A percentile compares a stretch with the other conserved stretches of the same genome.
Conservation (phyloP, 2,113 vertebrate genomes). For the Cricetomys ansorgei region DNA sequence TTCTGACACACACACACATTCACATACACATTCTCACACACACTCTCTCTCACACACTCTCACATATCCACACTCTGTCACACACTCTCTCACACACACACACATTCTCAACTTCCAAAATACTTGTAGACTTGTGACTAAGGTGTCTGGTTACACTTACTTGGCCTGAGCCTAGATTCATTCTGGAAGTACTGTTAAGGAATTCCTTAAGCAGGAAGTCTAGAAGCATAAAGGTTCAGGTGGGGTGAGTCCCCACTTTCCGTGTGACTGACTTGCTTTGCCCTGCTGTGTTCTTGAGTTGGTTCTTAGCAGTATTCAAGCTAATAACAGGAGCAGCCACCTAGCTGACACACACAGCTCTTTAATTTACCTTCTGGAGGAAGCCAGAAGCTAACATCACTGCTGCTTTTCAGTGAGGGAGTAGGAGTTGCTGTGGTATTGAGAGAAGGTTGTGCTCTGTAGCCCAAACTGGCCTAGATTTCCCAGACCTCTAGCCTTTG, state of each 20-base stretch:
- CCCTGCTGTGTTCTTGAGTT: background rate
- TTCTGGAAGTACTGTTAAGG: conserved; percentile 60
- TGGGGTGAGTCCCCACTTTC: background rate
- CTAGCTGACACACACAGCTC: background rate
- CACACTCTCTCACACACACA: too few species aligned
- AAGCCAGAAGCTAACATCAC: conserved; percentile 45
- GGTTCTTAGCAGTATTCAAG: background rate
- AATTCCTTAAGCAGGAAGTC: conserved; percentile 53
- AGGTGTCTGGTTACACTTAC: conserved; percentile 36
- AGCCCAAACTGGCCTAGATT: background rate
- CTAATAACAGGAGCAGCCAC: conserved; percentile 7
- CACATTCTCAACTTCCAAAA: background rate
- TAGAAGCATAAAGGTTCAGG: background rate
- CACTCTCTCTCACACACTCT: background rate
- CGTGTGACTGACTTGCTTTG: conserved; percentile 5
- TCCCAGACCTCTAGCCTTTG: too few species aligned
- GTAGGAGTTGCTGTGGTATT: background rate
- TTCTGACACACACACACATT: background rate
- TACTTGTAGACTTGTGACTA: background rate
- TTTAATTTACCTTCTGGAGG: conserved; percentile 48
- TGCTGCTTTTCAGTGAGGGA: background rate
- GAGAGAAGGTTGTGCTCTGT: background rate
- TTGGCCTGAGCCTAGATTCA: background rate
- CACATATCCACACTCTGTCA: too few species aligned
- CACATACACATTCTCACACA: background rate